Percentiles rank a stretch among this genome's conserved stretches.
Evolutionary conservation across 2,113 vertebrate species (phyloP).

Genomic region (Chaenocephalus aceratus): DNA sequence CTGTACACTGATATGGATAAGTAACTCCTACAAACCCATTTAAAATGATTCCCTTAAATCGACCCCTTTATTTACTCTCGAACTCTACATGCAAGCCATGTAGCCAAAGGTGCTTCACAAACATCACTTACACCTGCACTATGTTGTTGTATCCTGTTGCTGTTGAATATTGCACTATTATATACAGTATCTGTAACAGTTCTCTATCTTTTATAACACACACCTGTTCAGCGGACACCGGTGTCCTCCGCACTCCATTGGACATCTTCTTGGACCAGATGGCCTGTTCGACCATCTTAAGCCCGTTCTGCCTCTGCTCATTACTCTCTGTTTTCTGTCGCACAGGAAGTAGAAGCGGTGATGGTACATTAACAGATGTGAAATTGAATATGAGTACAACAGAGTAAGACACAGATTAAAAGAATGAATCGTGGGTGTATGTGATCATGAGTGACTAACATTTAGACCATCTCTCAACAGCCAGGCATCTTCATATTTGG

Average conservation of each 20-base stretch:
- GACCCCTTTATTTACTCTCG: neutral
- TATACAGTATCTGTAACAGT: neutral
- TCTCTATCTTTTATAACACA: neutral
- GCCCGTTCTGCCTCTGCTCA: slow-evolving; percentile 97
- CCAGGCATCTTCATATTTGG: slow-evolving; percentile 89
- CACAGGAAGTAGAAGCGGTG: slow-evolving; percentile 19
- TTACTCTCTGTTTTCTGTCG: slow-evolving; percentile 93
- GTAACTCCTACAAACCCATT: no score
- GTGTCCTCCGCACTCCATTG: slow-evolving; percentile 93
- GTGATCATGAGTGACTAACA: slow-evolving; percentile 78
- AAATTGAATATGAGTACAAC: neutral
- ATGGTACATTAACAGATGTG: neutral
- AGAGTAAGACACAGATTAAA: neutral
- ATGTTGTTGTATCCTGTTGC: neutral
- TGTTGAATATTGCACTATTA: neutral
- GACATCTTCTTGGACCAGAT: slow-evolving; percentile 99
- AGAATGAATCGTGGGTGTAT: neutral
- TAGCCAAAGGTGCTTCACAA: neutral
- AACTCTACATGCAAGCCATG: neutral
- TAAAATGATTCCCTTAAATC: no score
- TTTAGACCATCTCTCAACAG: slow-evolving; percentile 92
- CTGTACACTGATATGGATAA: no score
- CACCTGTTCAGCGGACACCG: slow-evolving; percentile 96
- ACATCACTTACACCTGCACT: neutral
- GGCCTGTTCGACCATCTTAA: slow-evolving; percentile 99